These are phyloP conservation scores for Poeciliopsis infans DNA, from an alignment of 2,797 vertebrate species.

Conservation along the genomic window DNA sequence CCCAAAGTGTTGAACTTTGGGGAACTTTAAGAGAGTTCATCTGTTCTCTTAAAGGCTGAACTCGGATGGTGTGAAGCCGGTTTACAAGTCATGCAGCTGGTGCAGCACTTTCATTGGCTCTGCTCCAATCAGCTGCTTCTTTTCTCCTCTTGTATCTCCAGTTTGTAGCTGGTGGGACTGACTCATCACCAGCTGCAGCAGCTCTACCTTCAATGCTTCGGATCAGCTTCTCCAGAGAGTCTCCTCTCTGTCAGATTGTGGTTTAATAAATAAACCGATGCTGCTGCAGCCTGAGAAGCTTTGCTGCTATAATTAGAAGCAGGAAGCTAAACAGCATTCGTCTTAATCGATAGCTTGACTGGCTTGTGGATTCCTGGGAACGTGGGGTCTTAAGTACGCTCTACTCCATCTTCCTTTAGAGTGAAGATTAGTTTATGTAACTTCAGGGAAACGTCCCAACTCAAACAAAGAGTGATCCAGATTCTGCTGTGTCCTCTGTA, in stretches of 20 bases:
- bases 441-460: not conserved
- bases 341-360: not conserved
- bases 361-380: conserved; percentile 1
- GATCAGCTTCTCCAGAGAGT: not conserved
- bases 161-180: not conserved
- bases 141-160: not conserved
- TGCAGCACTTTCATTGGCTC: not conserved
- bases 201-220: conserved; percentile 1
- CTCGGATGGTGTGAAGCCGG: not conserved
- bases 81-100: not conserved
- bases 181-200: conserved; percentile 31
- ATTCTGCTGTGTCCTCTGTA: not conserved
- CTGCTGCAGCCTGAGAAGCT: not conserved
- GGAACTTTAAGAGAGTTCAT: no score
- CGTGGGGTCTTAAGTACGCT: not conserved
- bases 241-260: not conserved
- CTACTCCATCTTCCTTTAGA: not conserved
- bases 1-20: not conserved
- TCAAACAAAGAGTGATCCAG: not conserved
- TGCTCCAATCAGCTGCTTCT: conserved; percentile 30
- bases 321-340: not conserved
- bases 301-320: conserved; percentile 11
- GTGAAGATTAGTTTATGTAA: conserved; percentile 4
- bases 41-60: not conserved
- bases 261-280: not conserved